Percentiles rank a stretch among this genome's conserved stretches.
phyloP scores from a whole-genome alignment of 1,140 invertebrate species.

The Drosophila bipectinata region DNA sequence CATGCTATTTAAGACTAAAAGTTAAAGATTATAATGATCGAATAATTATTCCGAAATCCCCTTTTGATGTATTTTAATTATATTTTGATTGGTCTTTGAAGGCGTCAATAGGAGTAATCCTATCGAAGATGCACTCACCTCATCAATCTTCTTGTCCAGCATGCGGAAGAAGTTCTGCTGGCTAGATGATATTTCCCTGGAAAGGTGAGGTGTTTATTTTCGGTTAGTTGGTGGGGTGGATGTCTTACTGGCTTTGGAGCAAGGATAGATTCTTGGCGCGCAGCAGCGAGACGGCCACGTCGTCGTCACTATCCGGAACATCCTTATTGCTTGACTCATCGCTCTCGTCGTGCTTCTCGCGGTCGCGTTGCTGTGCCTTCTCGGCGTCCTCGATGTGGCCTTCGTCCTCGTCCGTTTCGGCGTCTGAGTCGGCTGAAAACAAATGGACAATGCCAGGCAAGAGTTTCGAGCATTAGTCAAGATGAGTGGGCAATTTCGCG shows the following conservation, averaged over 20 bases:
- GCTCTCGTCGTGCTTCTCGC: constrained; percentile 77
- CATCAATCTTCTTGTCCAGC: constrained; percentile 95
- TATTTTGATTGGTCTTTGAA: neutral
- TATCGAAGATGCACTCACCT: constrained; percentile 85
- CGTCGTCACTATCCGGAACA: constrained; percentile 77
- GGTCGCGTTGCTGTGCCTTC: constrained; percentile 78
- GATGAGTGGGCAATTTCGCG: constrained; percentile 45
- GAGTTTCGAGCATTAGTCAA: constrained; percentile 50
- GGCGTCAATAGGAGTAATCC: too few species aligned
- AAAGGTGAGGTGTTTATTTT: constrained; percentile 80
- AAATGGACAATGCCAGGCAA: constrained; percentile 7
- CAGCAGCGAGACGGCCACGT: constrained; percentile 81
- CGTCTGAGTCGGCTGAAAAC: constrained; percentile 75
- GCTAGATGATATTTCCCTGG: constrained; percentile 92
- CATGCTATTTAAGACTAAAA: neutral
- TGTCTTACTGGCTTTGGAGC: constrained; percentile 83
- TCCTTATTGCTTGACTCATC: constrained; percentile 83
- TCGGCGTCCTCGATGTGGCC: constrained; percentile 81
- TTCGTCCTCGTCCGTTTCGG: constrained; percentile 83
- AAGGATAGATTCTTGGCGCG: constrained; percentile 83
- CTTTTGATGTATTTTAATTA: neutral
- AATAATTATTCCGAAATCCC: neutral
- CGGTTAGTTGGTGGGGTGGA: constrained; percentile 4
- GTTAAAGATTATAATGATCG: neutral
- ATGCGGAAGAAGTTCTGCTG: constrained; percentile 95